Evolutionary conservation across 2,113 vertebrate species (phyloP).

Genomic region (Ammodytes marinus): DNA sequence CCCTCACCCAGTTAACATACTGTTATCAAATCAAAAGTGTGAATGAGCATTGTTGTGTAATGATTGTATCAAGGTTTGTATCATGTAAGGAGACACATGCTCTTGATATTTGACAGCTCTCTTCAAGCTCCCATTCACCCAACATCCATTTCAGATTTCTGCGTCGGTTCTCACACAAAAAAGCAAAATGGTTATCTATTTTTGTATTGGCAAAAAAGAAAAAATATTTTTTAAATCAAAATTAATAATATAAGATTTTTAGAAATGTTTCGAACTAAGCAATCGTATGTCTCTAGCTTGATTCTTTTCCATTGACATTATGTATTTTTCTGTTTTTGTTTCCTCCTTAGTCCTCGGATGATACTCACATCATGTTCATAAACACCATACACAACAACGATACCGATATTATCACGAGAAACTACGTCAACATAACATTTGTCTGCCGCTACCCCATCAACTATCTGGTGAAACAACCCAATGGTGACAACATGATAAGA

Average conservation of each 20-base stretch:
- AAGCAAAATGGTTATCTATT: neutral
- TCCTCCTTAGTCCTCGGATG: constrained; percentile 79
- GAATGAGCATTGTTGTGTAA: too few species aligned
- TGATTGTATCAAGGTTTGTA: neutral
- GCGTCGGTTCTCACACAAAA: neutral
- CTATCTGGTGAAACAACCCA: constrained; percentile 84
- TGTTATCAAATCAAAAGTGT: neutral
- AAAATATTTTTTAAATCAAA: neutral
- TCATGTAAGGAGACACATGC: neutral
- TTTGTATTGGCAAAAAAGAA: neutral
- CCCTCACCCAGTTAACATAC: neutral
- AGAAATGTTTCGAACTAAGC: neutral
- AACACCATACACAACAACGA: constrained; percentile 86
- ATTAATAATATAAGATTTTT: neutral
- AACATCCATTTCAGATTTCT: constrained; percentile 1
- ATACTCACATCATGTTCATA: constrained; percentile 82
- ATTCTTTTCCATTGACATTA: neutral
- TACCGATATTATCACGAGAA: constrained; percentile 81
- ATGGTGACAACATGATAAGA: constrained; percentile 81
- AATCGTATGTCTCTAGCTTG: neutral
- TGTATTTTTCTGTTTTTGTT: constrained; percentile 16
- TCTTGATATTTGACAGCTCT: neutral
- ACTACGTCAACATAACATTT: constrained; percentile 85
- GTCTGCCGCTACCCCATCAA: constrained; percentile 86
- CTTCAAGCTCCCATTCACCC: neutral